Percentiles rank a stretch among this genome's conserved stretches.
Evolutionary conservation across 2,113 vertebrate genomes (phyloP).

Genomic region (Eptatretus burgeri): DNA sequence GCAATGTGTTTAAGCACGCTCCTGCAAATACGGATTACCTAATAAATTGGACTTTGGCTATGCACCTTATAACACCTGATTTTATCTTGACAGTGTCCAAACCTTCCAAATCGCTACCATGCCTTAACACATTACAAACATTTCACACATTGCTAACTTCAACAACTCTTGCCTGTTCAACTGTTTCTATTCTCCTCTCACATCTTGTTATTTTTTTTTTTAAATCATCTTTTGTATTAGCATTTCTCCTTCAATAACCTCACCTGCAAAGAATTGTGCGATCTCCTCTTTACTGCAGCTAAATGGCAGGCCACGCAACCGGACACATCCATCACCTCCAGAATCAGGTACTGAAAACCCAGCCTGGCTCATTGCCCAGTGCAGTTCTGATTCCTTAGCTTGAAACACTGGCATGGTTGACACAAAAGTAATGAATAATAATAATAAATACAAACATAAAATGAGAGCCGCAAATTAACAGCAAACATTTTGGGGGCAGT

Average conservation of each 20-base stretch:
- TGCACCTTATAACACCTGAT: too few species aligned
- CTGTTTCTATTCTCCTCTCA: too few species aligned
- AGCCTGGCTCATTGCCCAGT: constrained; percentile 8
- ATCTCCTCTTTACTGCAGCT: constrained; percentile 10
- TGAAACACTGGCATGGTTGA: constrained; percentile 7
- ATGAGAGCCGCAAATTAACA: background rate
- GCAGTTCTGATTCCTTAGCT: constrained; percentile 8
- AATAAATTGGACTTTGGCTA: too few species aligned
- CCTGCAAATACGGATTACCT: too few species aligned
- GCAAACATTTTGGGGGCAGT: background rate
- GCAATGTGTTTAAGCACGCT: too few species aligned
- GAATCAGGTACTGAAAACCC: constrained; percentile 5
- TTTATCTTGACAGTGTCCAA: too few species aligned
- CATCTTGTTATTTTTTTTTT: too few species aligned
- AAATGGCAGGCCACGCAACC: constrained; percentile 9
- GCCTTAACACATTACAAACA: too few species aligned
- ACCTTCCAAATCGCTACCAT: too few species aligned
- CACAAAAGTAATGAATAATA: constrained; percentile 7
- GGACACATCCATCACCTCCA: constrained; percentile 9
- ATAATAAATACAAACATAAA: background rate
- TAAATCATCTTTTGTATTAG: too few species aligned
- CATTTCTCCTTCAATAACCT: background rate
- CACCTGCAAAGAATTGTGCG: constrained; percentile 9
- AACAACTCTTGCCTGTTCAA: too few species aligned
- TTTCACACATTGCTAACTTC: too few species aligned